Percentiles rank a stretch among this genome's conserved stretches.
phyloP scores from a whole-genome alignment of 2,113 vertebrate species.

The Morone saxatilis region DNA sequence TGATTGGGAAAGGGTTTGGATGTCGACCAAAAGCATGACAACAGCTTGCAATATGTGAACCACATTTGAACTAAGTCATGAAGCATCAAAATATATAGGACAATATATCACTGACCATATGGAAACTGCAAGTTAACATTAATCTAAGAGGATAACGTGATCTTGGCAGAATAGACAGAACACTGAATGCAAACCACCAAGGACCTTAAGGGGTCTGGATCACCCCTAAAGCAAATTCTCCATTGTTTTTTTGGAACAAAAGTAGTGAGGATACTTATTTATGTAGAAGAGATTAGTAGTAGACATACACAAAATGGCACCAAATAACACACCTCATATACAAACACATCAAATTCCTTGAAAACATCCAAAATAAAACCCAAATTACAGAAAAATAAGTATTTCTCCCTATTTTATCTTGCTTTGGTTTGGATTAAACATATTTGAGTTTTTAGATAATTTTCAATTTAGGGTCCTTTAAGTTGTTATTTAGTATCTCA shows the following conservation, averaged over 20 bases:
- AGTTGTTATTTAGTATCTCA: no score
- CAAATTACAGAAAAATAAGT: no score
- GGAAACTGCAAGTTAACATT: slow-evolving; percentile 5
- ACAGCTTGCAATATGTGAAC: slow-evolving; percentile 49
- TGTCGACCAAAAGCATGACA: slow-evolving; percentile 46
- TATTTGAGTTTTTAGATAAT: no score
- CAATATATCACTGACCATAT: slow-evolving; percentile 20
- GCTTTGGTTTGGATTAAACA: no score
- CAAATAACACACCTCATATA: no score
- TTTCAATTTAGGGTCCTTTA: no score
- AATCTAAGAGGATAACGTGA: neutral
- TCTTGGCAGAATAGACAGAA: slow-evolving; percentile 1
- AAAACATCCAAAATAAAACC: no score
- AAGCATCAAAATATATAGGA: slow-evolving; percentile 20
- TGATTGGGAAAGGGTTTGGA: slow-evolving; percentile 41
- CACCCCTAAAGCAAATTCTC: neutral
- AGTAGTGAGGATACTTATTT: neutral
- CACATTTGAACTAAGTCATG: slow-evolving; percentile 48
- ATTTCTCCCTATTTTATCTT: no score
- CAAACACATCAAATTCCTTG: no score
- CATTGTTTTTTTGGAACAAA: neutral
- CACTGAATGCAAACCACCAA: slow-evolving; percentile 23
- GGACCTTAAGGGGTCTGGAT: slow-evolving; percentile 18
- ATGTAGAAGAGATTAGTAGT: no score
- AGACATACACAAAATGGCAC: no score